Percentiles rank a stretch among this genome's conserved stretches.
Conservation (phyloP, 2,888 invertebrate genomes). For the Amiota mariae region DNA sequence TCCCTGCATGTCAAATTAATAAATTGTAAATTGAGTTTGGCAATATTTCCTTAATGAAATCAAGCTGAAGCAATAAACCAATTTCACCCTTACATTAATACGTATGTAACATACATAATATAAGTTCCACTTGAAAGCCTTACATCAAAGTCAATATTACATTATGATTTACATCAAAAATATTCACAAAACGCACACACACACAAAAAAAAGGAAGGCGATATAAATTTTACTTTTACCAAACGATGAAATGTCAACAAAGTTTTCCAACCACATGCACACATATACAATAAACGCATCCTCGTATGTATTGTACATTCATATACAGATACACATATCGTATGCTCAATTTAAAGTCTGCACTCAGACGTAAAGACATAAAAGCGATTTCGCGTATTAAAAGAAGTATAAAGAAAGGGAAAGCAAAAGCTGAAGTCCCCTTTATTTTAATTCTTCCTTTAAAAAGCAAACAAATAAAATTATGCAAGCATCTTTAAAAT, state of each 20-base stretch:
- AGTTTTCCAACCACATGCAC: neutral
- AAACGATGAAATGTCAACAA: constrained; percentile 18
- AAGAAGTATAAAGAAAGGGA: constrained; percentile 24
- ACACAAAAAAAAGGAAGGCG: neutral
- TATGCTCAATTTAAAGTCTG: constrained; percentile 47
- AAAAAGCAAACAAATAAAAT: constrained; percentile 66
- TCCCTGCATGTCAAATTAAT: no score
- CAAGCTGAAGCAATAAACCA: neutral
- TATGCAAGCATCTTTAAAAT: constrained; percentile 48
- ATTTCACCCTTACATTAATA: neutral
- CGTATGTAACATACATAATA: neutral
- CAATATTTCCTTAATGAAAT: no score
- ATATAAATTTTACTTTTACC: constrained; percentile 24
- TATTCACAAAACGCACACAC: neutral
- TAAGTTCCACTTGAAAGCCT: neutral
- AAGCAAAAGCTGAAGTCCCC: constrained; percentile 45
- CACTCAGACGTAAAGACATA: constrained; percentile 50
- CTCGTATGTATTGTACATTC: neutral
- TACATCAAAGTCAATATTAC: no score
- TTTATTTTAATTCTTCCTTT: constrained; percentile 63
- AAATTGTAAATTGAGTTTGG: no score
- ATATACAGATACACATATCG: neutral
- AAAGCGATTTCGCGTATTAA: constrained; percentile 61
- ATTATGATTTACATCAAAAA: neutral
- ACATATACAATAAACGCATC: no score